Evolutionary conservation across 2,888 invertebrate genomes (phyloP).

Genomic region (Acleris laterana): DNA sequence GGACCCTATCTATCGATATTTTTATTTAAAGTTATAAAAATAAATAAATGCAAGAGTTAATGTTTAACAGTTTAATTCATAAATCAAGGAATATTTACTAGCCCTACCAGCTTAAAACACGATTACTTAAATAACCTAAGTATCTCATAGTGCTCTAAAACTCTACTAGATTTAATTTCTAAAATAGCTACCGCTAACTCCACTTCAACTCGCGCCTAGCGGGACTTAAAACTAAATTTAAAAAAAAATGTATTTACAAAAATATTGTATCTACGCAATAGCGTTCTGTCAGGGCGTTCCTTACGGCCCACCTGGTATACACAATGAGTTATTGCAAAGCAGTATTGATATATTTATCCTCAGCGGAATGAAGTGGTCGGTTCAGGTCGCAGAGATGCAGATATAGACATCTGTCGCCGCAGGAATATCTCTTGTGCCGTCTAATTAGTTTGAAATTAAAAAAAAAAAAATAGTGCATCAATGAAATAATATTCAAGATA

Average conservation of each 20-base stretch:
- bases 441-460: too few species aligned
- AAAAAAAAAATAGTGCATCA: too few species aligned
- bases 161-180: background rate
- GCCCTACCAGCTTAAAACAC: background rate
- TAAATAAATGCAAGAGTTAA: background rate
- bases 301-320: too few species aligned
- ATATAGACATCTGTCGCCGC: too few species aligned
- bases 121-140: slow-evolving; percentile 2
- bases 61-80: slow-evolving; percentile 13
- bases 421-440: too few species aligned
- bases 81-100: slow-evolving; percentile 9
- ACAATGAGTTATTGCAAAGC: too few species aligned
- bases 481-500: too few species aligned
- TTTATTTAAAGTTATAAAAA: background rate
- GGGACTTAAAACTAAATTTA: background rate
- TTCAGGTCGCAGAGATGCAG: too few species aligned
- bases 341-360: too few species aligned
- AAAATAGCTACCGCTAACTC: too few species aligned
- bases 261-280: background rate
- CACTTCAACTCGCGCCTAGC: background rate
- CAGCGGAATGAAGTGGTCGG: too few species aligned
- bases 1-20: background rate
- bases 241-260: background rate
- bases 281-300: too few species aligned
- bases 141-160: background rate